phyloP scores from a whole-genome alignment of 2,113 vertebrate species.

The Sakesphorus luctuosus region DNA sequence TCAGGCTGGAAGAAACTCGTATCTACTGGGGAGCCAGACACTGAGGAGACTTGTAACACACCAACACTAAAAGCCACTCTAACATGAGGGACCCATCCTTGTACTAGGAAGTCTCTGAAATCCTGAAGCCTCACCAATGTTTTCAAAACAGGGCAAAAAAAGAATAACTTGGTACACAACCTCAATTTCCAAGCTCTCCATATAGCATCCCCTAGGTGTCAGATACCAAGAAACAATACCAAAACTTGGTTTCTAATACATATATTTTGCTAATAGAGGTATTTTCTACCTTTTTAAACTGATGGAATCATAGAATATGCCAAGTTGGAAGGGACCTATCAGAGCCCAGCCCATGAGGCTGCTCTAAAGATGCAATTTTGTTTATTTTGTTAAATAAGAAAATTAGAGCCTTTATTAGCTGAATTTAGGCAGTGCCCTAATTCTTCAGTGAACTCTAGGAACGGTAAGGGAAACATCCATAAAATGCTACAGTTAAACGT shows the following conservation, averaged over 20 bases:
- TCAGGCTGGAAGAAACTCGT: background rate
- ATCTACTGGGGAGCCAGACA: background rate
- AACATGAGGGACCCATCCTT: background rate
- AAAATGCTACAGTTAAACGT: background rate
- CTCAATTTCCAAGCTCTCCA: background rate
- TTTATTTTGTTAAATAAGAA: background rate
- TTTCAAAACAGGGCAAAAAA: background rate
- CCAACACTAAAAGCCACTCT: background rate
- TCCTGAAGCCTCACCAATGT: background rate
- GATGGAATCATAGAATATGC: background rate
- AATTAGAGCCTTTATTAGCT: background rate
- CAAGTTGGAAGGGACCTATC: background rate
- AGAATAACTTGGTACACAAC: background rate
- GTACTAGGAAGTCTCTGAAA: background rate
- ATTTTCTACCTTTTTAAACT: background rate
- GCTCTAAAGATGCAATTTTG: background rate
- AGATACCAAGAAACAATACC: background rate
- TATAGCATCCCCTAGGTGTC: background rate
- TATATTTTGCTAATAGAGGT: background rate
- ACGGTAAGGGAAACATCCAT: background rate
- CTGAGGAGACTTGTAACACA: background rate
- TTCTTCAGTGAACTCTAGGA: background rate
- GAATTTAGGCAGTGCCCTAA: background rate
- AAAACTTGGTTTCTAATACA: background rate
- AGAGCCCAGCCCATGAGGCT: background rate